Base-by-base conservation (phyloP, 1,140 invertebrate genomes). In the Lasaia peninsularis region DNA sequence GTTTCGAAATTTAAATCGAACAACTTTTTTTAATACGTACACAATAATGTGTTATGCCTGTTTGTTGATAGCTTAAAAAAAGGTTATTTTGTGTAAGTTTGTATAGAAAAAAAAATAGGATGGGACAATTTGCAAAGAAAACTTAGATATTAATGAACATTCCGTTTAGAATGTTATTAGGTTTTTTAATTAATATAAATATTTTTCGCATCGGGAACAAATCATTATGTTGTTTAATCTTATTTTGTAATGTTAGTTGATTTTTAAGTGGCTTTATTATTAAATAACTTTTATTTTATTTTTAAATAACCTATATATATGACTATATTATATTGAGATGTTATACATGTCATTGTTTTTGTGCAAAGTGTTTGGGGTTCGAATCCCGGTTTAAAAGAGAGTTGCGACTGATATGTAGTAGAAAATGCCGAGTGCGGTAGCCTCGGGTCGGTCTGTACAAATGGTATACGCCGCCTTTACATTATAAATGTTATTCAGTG, bases 61-160 rank as follows among this genome's bases (percentile, higher is more conserved):
- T 79, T 80, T 83, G 78, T 86, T 86, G 75, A 76, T 86, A 85
- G 80, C 76, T 78, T 86, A 86, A 83, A 83, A n/a, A 74, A 75
- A 69, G 66, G 82, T 86, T 85, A 80, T 80, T 85, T 86, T 80
- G 79, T 83, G 73, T 88, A 86, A 88, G 80, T 86, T 76, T 88
- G 86, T 88, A 88, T 82, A 86, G 81, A 83, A 73, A 78, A 82
- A 74, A 78, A 78, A 75, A 80, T 81, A 88, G 83, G 86, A 86
- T 84, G 86, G 86, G 86, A 88, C 86, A 86, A 76, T 80, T 88
- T 88, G 86, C 86, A 88, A 88, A 88, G 81, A 88, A 76, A 84
- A 88, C 77, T 80, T 88, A 88, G 86, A 80, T 88, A 80, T 82
- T 83, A 86, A 81, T 67, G 32, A 82, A 86, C 86, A 88, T 88